A percentile compares a stretch with the other conserved stretches of the same genome.
phyloP scores from a whole-genome alignment of 2,797 vertebrate genomes.

The Eurystomus glaucurus region DNA sequence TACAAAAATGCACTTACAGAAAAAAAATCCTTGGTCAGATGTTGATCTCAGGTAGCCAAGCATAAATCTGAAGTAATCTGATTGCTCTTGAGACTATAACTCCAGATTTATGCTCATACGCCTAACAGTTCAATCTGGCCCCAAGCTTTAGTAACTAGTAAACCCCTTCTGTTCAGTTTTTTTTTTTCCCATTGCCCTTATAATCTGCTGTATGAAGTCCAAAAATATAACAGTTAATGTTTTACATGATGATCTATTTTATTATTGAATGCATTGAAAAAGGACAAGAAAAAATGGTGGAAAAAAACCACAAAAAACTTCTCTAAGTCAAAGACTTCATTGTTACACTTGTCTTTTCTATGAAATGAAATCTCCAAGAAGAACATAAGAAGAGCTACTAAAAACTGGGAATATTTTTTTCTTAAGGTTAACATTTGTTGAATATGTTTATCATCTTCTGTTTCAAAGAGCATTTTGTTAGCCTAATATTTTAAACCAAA shows the following conservation, averaged over 20 bases:
- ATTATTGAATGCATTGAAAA: not conserved
- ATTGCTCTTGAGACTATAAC: not conserved
- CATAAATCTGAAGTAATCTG: conserved; percentile 14
- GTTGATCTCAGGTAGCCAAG: not conserved
- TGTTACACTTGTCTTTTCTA: not conserved
- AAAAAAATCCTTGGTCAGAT: not conserved
- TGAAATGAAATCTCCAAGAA: not conserved
- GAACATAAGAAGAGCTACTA: not conserved
- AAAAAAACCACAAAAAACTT: not conserved
- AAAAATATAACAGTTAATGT: not conserved
- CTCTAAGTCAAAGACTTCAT: not conserved
- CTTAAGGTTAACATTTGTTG: not conserved
- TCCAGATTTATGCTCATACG: not conserved
- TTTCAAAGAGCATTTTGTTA: not conserved
- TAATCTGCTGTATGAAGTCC: not conserved
- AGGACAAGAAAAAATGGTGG: not conserved
- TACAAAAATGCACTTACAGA: not conserved
- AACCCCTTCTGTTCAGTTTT: not conserved
- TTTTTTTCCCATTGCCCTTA: not conserved
- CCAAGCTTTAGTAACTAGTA: not conserved
- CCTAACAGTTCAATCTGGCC: not conserved
- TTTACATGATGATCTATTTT: not conserved
- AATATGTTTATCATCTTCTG: not conserved
- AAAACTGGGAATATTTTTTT: not conserved
- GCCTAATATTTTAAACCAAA: not conserved